Conservation (phyloP, 2,113 vertebrate species). For the Psophia crepitans region DNA sequence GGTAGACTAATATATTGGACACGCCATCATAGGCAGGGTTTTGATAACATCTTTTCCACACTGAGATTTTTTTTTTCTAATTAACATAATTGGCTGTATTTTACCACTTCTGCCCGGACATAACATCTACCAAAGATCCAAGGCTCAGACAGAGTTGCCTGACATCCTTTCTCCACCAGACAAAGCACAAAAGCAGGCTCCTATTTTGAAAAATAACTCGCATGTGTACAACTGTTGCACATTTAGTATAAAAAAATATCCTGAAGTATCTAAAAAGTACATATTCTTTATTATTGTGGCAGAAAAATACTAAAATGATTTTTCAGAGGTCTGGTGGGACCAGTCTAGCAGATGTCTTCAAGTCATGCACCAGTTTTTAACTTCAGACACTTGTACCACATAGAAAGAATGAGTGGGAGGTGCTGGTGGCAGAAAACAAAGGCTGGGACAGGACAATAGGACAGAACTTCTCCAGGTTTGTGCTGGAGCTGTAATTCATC, state of each 20-base stretch:
- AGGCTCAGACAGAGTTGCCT: background rate
- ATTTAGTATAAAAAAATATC: background rate
- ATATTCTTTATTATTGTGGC: background rate
- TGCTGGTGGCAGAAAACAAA: background rate
- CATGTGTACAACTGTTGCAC: background rate
- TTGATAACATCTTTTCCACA: background rate
- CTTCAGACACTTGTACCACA: background rate
- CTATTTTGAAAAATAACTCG: background rate
- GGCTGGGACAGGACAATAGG: background rate
- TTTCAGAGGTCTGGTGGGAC: background rate
- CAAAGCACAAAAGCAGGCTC: background rate
- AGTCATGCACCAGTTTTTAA: background rate
- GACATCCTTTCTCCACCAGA: background rate
- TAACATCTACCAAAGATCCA: background rate
- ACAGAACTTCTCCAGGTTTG: background rate
- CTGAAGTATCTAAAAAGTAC: background rate
- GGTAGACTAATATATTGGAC: background rate
- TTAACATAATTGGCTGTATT: background rate
- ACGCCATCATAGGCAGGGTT: background rate
- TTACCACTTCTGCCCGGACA: background rate
- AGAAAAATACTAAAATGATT: background rate
- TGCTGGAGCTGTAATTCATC: background rate
- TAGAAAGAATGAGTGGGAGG: background rate
- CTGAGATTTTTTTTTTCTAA: background rate
- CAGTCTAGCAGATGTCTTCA: background rate